A percentile compares a stretch with the other conserved stretches of the same genome.
These are phyloP conservation scores for Craterocephalus amniculus DNA, from an alignment of 2,797 vertebrate species.

Conservation along the genomic window DNA sequence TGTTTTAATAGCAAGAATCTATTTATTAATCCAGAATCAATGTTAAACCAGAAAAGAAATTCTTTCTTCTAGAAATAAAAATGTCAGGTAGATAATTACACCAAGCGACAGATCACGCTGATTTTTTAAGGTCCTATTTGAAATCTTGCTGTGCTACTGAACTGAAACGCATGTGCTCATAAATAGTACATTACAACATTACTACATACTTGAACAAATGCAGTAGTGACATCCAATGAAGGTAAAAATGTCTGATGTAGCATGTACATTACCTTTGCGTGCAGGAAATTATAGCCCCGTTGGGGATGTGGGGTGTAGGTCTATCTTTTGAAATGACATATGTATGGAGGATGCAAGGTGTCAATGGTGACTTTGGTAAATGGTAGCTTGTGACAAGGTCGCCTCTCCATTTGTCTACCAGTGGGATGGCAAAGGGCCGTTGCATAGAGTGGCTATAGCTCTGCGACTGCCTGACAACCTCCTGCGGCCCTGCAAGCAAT, in stretches of 20 bases:
- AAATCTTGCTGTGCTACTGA: neutral
- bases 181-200: neutral
- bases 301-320: slow-evolving; percentile 39
- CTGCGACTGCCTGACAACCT: slow-evolving; percentile 77
- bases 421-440: slow-evolving; percentile 61
- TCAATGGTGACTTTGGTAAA: slow-evolving; percentile 76
- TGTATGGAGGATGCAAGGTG: slow-evolving; percentile 64
- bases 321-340: slow-evolving; percentile 75
- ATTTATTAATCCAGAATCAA: neutral
- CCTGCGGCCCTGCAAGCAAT: slow-evolving; percentile 67
- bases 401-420: slow-evolving; percentile 79
- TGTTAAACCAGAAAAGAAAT: no score
- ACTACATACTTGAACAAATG: slow-evolving; percentile 12
- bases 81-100: neutral
- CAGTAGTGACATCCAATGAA: slow-evolving; percentile 12
- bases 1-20: neutral
- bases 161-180: neutral
- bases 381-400: slow-evolving; percentile 79
- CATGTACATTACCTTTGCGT: slow-evolving; percentile 38
- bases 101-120: neutral
- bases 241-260: slow-evolving; percentile 33
- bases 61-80: neutral
- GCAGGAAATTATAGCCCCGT: slow-evolving; percentile 47
- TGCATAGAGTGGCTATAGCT: slow-evolving; percentile 68
- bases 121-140: neutral